phyloP scores from a whole-genome alignment of 1,140 invertebrate genomes.

The Platorchestia sp. region DNA sequence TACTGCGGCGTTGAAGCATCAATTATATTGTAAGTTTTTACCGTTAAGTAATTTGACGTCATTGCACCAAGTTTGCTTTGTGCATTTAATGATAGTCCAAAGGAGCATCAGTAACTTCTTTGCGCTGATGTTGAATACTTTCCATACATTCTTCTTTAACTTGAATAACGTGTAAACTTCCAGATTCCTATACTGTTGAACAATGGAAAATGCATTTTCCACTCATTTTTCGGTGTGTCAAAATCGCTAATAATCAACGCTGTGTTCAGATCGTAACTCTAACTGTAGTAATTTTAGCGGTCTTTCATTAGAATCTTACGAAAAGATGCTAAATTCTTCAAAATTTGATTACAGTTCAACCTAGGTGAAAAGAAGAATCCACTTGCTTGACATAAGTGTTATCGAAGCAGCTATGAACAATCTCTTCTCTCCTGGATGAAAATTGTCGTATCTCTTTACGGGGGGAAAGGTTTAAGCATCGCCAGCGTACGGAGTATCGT shows the following conservation, averaged over 20 bases:
- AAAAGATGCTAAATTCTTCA: not conserved
- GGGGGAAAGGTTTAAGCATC: not conserved
- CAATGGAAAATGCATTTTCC: not conserved
- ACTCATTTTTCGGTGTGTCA: not conserved
- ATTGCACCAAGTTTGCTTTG: not conserved
- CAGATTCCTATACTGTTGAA: not conserved
- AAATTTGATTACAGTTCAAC: not conserved
- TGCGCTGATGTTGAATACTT: not conserved
- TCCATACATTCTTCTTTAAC: not conserved
- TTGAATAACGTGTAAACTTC: not conserved
- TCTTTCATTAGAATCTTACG: not conserved
- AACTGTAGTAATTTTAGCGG: not conserved
- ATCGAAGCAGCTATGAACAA: not conserved
- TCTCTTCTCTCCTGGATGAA: not conserved
- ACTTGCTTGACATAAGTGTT: not conserved
- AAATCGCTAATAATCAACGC: not conserved
- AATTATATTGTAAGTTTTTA: conserved; percentile 17
- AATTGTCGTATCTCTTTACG: not conserved
- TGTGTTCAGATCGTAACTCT: too few species aligned
- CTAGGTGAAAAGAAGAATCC: too few species aligned
- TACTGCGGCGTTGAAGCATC: not conserved
- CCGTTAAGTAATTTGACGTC: not conserved
- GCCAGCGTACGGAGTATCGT: not conserved
- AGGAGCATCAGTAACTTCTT: not conserved
- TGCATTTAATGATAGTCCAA: not conserved